A percentile compares a stretch with the other conserved stretches of the same genome.
These are phyloP conservation scores for Dendrolimus pini DNA, from an alignment of 2,888 invertebrate species.

Conservation along the genomic window DNA sequence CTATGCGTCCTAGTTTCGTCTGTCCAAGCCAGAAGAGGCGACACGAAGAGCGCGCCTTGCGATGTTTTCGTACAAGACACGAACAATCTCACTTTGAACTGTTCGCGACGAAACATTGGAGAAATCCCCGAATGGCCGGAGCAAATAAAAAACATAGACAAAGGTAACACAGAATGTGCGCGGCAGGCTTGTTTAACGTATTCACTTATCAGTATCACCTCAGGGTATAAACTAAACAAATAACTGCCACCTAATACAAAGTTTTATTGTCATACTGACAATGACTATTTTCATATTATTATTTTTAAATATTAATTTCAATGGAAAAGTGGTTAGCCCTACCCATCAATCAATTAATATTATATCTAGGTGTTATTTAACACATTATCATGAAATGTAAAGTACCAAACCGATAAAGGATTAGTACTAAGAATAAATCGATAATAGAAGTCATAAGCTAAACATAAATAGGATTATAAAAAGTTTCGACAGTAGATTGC, in stretches of 20 bases:
- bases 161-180: slow-evolving; percentile 43
- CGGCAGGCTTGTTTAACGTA: slow-evolving; percentile 22
- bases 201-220: slow-evolving; percentile 13
- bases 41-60: slow-evolving; percentile 38
- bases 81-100: slow-evolving; percentile 54
- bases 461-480: too few relatives aligned
- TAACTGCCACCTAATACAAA: slow-evolving; percentile 7
- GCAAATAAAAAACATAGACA: slow-evolving; percentile 41
- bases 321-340: too few relatives aligned
- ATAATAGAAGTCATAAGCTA: too few relatives aligned
- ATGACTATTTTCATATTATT: too few relatives aligned
- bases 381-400: neutral
- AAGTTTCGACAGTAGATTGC: too few relatives aligned
- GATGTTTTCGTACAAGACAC: slow-evolving; percentile 47
- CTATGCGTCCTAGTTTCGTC: slow-evolving; percentile 52
- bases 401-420: neutral
- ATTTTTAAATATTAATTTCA: too few relatives aligned
- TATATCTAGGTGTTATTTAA: neutral
- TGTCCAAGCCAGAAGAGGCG: slow-evolving; percentile 34
- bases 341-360: too few relatives aligned
- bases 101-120: slow-evolving; percentile 52
- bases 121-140: slow-evolving; percentile 54
- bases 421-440: too few relatives aligned
- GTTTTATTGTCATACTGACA: too few relatives aligned
- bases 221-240: slow-evolving; percentile 28